Evolutionary conservation across 2,888 invertebrate genomes (phyloP), one percentile per base, ranked within the genome.

Genomic region (Cenopis cana): DNA sequence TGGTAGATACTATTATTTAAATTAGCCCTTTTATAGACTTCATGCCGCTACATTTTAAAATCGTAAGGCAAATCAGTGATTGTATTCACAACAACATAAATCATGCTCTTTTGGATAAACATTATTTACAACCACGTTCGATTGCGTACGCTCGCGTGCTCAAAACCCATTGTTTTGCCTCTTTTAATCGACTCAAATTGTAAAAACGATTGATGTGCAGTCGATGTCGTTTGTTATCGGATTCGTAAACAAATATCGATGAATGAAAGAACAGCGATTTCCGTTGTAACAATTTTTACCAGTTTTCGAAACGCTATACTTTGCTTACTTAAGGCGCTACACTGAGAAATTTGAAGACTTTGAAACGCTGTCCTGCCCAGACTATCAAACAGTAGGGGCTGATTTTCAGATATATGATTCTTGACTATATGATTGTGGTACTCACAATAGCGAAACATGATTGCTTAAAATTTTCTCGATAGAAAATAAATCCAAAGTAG

Each of bases 101-200:
- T n/a, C 29, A 29, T 20, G 9, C 6, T 29, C 14, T 29, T 17
- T 24, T 55, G n/a, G 18, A 54, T 20, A 66, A 66, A 17, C 29
- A 18, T 56, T 56, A 66, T 66, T 66, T 66, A 66, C 24, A 65
- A 55, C 41, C 20, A 65, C 54, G 46, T 66, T 66, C 55, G 55
- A 66, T 56, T 56, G 64, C 64, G 38, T 64, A 54, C 11, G n/a
- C 62, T 62, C 78, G 90, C 90, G 90, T 90, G 89, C 78, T 75
- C 74, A 59, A 77, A 77, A 54, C 59, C 62, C 49, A 81, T 82
- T 78, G 77, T 71, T 78, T 81, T 76, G 72, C 76, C 74, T 78
- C 81, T 82, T 87, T 85, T 84, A 85, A 87, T 85, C 75, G 85
- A 75, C 83, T 84, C 78, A 85, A 81, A 82, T 78, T 77, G 75